A percentile compares a stretch with the other conserved stretches of the same genome.
Conservation (phyloP, 2,797 vertebrate genomes). For the Petrocephalus sullivani region DNA sequence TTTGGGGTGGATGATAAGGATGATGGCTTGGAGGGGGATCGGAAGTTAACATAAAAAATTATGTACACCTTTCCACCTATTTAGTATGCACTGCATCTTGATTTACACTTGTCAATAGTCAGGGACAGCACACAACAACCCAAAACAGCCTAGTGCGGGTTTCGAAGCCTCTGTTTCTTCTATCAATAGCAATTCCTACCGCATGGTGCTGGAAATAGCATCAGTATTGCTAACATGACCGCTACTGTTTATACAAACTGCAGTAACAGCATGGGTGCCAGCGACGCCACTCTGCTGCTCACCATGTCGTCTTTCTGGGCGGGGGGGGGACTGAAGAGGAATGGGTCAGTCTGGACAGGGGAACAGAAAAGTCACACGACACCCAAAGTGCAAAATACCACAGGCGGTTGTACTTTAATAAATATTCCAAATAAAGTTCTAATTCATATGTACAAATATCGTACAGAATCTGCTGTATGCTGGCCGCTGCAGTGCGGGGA, state of each 20-base stretch:
- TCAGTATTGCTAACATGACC: neutral
- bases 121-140: neutral
- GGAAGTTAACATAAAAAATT: neutral
- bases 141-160: neutral
- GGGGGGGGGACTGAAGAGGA: neutral
- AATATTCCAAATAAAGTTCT: conserved; percentile 87
- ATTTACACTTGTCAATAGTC: neutral
- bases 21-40: neutral
- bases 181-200: neutral
- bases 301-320: neutral
- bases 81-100: neutral
- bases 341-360: neutral
- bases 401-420: conserved; percentile 84
- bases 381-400: conserved; percentile 74
- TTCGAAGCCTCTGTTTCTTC: neutral
- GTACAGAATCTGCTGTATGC: conserved; percentile 59
- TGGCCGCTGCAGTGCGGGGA: conserved; percentile 57
- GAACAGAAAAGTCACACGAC: conserved; percentile 40
- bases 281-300: neutral
- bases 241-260: neutral
- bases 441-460: conserved; percentile 84
- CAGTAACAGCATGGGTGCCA: neutral
- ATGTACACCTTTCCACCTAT: neutral
- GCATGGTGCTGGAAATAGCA: neutral
- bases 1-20: neutral